Evolutionary conservation across 2,113 vertebrate species (phyloP).

Genomic region (Thinocorus orbignyianus): DNA sequence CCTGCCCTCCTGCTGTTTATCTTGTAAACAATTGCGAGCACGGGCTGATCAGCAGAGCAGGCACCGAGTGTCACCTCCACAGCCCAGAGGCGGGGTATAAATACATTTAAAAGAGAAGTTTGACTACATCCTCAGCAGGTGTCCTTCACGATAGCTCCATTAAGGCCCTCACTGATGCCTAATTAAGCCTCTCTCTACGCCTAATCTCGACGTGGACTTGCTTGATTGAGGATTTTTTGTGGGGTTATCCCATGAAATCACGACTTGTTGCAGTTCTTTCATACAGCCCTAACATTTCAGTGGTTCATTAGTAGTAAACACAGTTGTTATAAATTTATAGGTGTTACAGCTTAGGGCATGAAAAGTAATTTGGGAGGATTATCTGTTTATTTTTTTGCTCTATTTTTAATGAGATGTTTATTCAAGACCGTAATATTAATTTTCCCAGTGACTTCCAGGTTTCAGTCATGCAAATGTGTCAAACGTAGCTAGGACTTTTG

Average conservation of each 20-base stretch:
- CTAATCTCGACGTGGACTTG: neutral
- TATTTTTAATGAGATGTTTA: neutral
- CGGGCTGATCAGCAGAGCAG: neutral
- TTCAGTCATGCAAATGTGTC: neutral
- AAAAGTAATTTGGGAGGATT: neutral
- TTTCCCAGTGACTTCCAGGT: neutral
- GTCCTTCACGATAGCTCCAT: neutral
- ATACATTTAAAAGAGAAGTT: neutral
- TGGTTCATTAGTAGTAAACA: neutral
- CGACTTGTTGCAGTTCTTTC: neutral
- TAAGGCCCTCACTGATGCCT: neutral
- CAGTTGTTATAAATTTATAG: neutral
- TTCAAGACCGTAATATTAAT: neutral
- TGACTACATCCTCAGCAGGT: neutral
- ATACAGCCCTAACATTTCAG: neutral
- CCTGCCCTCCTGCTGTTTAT: neutral
- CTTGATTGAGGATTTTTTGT: neutral
- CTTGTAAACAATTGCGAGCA: slow-evolving; percentile 10
- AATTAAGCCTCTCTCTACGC: neutral
- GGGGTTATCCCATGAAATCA: neutral
- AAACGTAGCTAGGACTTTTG: neutral
- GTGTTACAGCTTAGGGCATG: neutral
- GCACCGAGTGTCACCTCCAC: neutral
- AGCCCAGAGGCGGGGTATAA: neutral
- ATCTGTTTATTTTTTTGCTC: neutral